These are phyloP conservation scores for Scotopteryx bipunctaria DNA, from an alignment of 2,888 invertebrate species.

Conservation along the genomic window DNA sequence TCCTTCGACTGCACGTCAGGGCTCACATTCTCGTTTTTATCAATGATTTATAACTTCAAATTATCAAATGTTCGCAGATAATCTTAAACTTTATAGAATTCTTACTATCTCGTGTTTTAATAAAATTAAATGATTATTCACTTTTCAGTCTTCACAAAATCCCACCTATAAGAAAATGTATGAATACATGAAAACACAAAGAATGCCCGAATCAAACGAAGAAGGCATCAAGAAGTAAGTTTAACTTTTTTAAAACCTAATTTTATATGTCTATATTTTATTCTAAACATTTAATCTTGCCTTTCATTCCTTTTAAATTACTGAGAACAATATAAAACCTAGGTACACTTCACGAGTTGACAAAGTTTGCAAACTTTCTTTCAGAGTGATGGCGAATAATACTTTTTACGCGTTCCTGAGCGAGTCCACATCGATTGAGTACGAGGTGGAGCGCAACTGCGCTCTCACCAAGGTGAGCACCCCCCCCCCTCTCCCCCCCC, in stretches of 20 bases:
- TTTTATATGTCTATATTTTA: no score
- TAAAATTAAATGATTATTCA: background rate
- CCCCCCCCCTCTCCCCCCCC: background rate
- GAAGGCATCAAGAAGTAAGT: slow-evolving; percentile 84
- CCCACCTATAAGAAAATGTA: slow-evolving; percentile 90
- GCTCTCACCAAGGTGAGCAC: slow-evolving; percentile 84
- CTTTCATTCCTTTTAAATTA: no score
- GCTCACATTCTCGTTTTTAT: no score
- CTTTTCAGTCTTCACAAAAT: slow-evolving; percentile 87
- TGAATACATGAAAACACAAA: slow-evolving; percentile 86
- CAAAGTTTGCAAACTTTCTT: no score
- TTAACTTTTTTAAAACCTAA: background rate
- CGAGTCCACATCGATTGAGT: slow-evolving; percentile 96
- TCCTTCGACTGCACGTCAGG: no score
- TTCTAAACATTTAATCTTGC: no score
- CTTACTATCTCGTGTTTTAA: no score
- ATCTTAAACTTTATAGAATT: no score
- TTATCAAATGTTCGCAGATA: no score
- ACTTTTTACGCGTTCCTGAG: slow-evolving; percentile 91
- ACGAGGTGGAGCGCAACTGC: slow-evolving; percentile 77
- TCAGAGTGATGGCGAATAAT: slow-evolving; percentile 47
- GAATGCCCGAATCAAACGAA: slow-evolving; percentile 81
- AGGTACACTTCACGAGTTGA: no score
- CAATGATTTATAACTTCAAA: no score
- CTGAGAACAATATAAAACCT: no score